Evolutionary conservation across 2,113 vertebrate species (phyloP).

Genomic region (Perognathus longimembris): DNA sequence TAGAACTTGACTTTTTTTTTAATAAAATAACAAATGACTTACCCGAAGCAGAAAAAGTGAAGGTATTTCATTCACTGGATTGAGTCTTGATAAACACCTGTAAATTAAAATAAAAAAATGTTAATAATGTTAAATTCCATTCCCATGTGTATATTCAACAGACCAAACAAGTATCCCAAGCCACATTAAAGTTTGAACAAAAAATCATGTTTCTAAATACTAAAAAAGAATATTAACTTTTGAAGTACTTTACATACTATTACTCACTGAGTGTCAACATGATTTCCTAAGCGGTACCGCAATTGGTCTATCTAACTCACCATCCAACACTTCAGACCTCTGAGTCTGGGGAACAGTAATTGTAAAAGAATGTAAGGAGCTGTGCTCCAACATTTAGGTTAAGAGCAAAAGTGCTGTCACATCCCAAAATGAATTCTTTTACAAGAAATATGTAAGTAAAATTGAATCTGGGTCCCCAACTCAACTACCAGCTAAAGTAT

Average conservation of each 20-base stretch:
- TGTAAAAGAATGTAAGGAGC: not conserved
- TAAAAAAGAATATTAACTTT: conserved; percentile 20
- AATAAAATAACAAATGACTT: conserved; percentile 68
- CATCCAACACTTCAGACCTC: not conserved
- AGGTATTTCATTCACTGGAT: conserved; percentile 84
- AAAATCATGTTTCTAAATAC: conserved; percentile 35
- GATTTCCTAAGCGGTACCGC: not conserved
- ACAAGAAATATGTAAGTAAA: conserved; percentile 39
- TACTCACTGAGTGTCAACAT: not conserved
- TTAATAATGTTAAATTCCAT: conserved; percentile 29
- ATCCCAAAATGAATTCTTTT: conserved; percentile 40
- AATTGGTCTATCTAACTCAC: not conserved
- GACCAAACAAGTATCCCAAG: not conserved
- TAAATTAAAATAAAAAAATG: conserved; percentile 70
- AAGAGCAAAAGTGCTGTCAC: conserved; percentile 31
- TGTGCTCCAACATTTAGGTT: not conserved
- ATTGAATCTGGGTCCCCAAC: not conserved
- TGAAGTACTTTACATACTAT: conserved; percentile 4
- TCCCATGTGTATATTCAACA: not conserved
- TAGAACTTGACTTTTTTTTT: conserved; percentile 40
- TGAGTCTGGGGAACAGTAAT: not conserved
- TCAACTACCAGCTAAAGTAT: not conserved
- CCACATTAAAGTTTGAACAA: conserved; percentile 38
- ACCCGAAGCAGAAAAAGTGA: conserved; percentile 86
- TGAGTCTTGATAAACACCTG: conserved; percentile 86